These are phyloP conservation scores for Sorex araneus DNA, from an alignment of 2,113 vertebrate genomes.

Conservation along the genomic window DNA sequence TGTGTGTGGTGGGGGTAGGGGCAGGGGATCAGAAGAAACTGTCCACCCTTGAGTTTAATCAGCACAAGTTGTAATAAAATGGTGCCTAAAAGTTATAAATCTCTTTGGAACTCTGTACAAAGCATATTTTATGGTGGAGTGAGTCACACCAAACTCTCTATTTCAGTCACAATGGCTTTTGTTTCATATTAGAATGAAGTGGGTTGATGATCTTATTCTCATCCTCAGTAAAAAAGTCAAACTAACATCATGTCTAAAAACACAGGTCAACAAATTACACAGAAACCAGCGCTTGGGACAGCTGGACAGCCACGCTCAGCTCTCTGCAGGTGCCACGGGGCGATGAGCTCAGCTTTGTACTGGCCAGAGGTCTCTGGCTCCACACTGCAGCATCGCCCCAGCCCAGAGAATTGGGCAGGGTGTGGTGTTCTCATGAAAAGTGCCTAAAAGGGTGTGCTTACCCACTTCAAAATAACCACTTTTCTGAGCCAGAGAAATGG, in stretches of 20 bases:
- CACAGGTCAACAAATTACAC: neutral
- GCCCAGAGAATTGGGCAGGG: accelerated
- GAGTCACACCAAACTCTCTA: conserved; percentile 79
- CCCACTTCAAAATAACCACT: neutral
- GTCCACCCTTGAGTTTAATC: conserved; percentile 45
- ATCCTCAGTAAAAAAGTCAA: conserved; percentile 59
- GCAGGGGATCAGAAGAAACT: neutral
- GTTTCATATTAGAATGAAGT: conserved; percentile 78
- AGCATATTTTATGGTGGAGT: conserved; percentile 69
- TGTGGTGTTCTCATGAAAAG: neutral
- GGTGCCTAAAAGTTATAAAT: conserved; percentile 71
- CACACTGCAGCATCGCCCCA: neutral
- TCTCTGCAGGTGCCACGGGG: neutral
- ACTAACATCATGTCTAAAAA: conserved; percentile 59
- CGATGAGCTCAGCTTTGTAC: neutral
- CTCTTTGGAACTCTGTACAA: conserved; percentile 74
- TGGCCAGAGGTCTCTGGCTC: neutral
- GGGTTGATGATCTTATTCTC: conserved; percentile 77
- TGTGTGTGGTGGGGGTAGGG: neutral
- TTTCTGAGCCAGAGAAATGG: neutral
- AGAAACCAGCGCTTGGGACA: neutral
- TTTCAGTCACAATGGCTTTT: conserved; percentile 83
- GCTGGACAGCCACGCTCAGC: accelerated
- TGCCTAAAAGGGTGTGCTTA: neutral
- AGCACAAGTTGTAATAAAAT: conserved; percentile 40